phyloP scores from a whole-genome alignment of 2,888 invertebrate species.

The Formica aserva region DNA sequence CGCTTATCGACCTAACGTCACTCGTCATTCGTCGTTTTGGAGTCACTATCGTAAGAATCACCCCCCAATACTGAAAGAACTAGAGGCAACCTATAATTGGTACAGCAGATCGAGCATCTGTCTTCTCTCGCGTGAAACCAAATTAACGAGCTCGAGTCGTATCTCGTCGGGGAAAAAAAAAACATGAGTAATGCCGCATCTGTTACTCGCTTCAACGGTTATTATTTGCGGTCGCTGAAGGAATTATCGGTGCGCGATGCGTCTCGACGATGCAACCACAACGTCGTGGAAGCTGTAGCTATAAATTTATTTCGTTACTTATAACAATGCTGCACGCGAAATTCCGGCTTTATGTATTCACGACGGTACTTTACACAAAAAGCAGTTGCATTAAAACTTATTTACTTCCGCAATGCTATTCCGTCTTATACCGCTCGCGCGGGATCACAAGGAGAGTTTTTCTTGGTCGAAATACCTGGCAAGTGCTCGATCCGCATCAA shows the following conservation, averaged over 20 bases:
- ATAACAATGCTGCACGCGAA: neutral
- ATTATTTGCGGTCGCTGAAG: constrained; percentile 73
- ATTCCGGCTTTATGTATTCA: constrained; percentile 29
- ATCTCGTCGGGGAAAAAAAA: constrained; percentile 51
- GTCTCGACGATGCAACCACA: constrained; percentile 55
- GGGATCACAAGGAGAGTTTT: constrained; percentile 56
- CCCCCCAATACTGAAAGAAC: neutral
- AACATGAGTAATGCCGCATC: constrained; percentile 76
- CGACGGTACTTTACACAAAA: constrained; percentile 10
- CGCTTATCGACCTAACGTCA: neutral
- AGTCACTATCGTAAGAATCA: neutral
- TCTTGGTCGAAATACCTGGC: constrained; percentile 36
- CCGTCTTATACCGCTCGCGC: constrained; percentile 13
- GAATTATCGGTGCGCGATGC: constrained; percentile 75
- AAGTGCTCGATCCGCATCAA: constrained; percentile 55
- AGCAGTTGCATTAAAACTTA: constrained; percentile 43
- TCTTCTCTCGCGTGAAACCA: constrained; percentile 70
- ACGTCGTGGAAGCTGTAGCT: neutral
- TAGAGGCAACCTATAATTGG: constrained; percentile 1
- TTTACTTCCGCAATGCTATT: constrained; percentile 29
- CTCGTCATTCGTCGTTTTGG: neutral
- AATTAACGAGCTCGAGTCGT: constrained; percentile 74
- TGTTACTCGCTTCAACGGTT: constrained; percentile 68
- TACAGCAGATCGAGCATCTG: constrained; percentile 4
- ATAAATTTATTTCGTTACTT: constrained; percentile 40